Conservation (phyloP, 2,797 vertebrate species). For the Phalloptychus januarius region DNA sequence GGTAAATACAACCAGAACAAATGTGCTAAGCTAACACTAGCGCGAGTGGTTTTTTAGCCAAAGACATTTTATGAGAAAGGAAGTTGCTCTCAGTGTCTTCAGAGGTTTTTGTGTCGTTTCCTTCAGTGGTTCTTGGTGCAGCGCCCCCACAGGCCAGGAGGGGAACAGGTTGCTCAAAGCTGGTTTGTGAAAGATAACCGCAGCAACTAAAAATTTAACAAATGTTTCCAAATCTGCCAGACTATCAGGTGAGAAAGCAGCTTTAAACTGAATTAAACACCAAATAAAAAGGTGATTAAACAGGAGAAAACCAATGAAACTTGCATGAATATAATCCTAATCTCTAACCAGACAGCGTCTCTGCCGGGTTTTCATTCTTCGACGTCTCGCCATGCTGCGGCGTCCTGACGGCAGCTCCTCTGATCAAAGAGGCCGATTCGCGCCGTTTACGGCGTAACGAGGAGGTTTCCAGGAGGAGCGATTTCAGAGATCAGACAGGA, state of each 20-base stretch:
- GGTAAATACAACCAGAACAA: no score
- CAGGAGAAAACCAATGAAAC: not conserved
- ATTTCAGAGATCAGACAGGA: conserved; percentile 55
- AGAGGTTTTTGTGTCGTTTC: no score
- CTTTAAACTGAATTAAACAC: not conserved
- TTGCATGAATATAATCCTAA: not conserved
- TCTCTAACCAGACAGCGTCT: conserved; percentile 19
- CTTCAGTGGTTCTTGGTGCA: no score
- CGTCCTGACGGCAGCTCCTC: conserved; percentile 19
- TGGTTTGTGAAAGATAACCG: no score
- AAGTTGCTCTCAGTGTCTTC: no score
- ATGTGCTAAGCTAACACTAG: no score
- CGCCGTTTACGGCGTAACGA: conserved; percentile 24
- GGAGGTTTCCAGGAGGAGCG: conserved; percentile 41
- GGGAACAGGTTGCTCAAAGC: no score
- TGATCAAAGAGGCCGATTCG: conserved; percentile 56
- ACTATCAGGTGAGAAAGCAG: not conserved
- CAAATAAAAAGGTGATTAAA: not conserved
- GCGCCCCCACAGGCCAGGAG: no score
- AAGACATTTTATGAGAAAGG: no score
- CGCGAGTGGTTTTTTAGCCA: no score
- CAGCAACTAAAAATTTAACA: no score
- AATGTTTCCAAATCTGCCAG: no score
- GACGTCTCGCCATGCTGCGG: conserved; percentile 31
- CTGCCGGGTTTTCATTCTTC: not conserved